phyloP scores from a whole-genome alignment of 1,140 invertebrate genomes.

The Patella vulgata region DNA sequence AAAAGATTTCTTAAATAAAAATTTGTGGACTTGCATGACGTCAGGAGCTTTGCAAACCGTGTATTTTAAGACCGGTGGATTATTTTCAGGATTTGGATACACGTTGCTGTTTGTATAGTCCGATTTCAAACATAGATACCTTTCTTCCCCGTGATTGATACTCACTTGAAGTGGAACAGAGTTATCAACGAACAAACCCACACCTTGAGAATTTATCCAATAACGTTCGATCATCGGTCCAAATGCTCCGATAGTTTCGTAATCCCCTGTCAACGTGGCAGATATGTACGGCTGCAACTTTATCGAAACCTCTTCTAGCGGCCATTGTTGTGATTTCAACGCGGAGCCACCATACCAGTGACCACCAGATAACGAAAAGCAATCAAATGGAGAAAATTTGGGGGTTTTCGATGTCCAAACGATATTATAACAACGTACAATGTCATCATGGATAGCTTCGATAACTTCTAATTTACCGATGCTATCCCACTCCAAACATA shows the following conservation, averaged over 20 bases:
- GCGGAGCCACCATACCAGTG: slow-evolving; percentile 64
- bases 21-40: slow-evolving; percentile 42
- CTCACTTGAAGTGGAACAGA: slow-evolving; percentile 56
- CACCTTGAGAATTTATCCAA: slow-evolving; percentile 59
- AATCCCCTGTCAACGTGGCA: slow-evolving; percentile 13
- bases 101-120: slow-evolving; percentile 24
- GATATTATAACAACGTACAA: slow-evolving; percentile 42
- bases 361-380: slow-evolving; percentile 38
- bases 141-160: slow-evolving; percentile 37
- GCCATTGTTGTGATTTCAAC: slow-evolving; percentile 64
- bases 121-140: slow-evolving; percentile 43
- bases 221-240: slow-evolving; percentile 54
- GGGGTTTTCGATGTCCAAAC: slow-evolving; percentile 35
- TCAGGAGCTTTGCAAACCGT: slow-evolving; percentile 44
- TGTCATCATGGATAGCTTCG: slow-evolving; percentile 4
- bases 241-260: too few relatives aligned
- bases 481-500: too few relatives aligned
- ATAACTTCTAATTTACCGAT: slow-evolving; percentile 11
- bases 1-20: slow-evolving; percentile 37
- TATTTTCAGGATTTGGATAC: slow-evolving; percentile 17
- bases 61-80: slow-evolving; percentile 42
- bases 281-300: slow-evolving; percentile 46
- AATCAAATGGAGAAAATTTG: slow-evolving; percentile 42
- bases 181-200: slow-evolving; percentile 51
- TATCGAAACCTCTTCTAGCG: slow-evolving; percentile 58